Evolutionary conservation across 2,888 invertebrate genomes (phyloP).

Genomic region (Galeruca laticollis): DNA sequence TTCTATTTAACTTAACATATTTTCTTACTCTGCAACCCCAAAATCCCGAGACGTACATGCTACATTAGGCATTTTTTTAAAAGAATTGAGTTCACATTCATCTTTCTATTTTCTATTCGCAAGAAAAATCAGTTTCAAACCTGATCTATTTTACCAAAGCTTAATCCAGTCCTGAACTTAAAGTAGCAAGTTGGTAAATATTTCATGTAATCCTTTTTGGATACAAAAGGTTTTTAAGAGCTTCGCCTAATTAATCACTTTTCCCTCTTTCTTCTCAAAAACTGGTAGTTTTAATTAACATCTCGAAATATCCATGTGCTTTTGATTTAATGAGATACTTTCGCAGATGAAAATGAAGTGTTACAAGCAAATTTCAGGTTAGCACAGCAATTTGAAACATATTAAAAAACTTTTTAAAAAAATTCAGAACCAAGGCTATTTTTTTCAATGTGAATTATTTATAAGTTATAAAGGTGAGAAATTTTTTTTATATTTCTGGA

Average conservation of each 20-base stretch:
- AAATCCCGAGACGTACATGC: too few species aligned
- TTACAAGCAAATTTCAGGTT: not conserved
- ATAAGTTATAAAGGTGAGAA: too few species aligned
- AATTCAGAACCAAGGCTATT: too few species aligned
- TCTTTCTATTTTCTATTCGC: too few species aligned
- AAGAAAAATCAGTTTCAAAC: too few species aligned
- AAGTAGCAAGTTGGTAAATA: conserved; percentile 7
- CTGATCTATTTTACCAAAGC: not conserved
- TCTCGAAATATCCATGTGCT: not conserved
- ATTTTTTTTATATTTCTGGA: too few species aligned
- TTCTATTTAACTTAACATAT: too few species aligned
- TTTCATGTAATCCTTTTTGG: conserved; percentile 13
- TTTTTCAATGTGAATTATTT: too few species aligned
- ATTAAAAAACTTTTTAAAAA: not conserved
- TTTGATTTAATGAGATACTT: not conserved
- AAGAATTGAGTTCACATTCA: too few species aligned
- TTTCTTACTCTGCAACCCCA: too few species aligned
- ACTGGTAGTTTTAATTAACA: not conserved
- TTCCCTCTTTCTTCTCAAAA: not conserved
- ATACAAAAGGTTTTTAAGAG: conserved; percentile 12
- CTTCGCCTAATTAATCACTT: conserved; percentile 9
- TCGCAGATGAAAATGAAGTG: not conserved
- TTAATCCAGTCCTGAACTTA: not conserved
- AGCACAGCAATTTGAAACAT: not conserved
- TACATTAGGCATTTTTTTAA: too few species aligned